Evolutionary conservation across 2,113 vertebrate genomes (phyloP).

Genomic region (Cyphomyrus discorhynchus): DNA sequence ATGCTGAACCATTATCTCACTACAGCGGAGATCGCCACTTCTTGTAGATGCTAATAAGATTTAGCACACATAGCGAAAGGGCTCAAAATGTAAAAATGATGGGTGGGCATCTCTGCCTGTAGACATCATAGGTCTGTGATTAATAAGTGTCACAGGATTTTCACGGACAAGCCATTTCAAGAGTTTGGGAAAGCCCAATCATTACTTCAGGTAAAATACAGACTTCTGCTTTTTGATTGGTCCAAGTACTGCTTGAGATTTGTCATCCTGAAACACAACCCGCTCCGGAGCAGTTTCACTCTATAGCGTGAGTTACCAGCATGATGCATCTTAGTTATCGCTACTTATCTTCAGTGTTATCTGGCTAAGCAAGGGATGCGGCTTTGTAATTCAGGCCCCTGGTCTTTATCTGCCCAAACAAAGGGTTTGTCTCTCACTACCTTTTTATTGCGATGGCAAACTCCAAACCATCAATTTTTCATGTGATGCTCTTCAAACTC

Average conservation of each 20-base stretch:
- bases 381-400: not conserved
- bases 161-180: not conserved
- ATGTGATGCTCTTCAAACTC: not conserved
- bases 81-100: no score
- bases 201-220: not conserved
- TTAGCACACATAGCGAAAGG: no score
- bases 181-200: not conserved
- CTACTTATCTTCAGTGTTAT: not conserved
- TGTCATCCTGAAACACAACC: not conserved
- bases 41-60: no score
- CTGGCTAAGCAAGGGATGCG: not conserved
- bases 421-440: not conserved
- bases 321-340: not conserved
- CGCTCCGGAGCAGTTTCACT: not conserved
- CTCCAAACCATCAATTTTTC: not conserved
- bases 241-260: not conserved
- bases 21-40: no score
- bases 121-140: no score
- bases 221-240: no score
- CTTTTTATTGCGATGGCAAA: not conserved
- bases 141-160: not conserved
- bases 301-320: not conserved
- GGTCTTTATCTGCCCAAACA: not conserved
- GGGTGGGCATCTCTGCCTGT: no score
- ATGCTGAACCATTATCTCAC: no score